A percentile compares a stretch with the other conserved stretches of the same genome.
These are phyloP conservation scores for Forbesichthys papilliferus DNA, from an alignment of 2,113 vertebrate species.

Conservation along the genomic window DNA sequence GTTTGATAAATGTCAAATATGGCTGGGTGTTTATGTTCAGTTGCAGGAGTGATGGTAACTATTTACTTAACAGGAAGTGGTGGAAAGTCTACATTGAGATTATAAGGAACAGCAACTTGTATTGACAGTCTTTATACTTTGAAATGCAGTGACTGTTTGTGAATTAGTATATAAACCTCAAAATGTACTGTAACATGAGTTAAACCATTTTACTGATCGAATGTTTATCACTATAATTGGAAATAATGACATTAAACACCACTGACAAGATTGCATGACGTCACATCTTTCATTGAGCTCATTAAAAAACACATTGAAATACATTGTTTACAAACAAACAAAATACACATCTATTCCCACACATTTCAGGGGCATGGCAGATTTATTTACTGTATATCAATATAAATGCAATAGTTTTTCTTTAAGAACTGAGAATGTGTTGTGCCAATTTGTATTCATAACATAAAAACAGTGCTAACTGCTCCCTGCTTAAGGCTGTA, in stretches of 20 bases:
- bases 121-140: conserved; percentile 2
- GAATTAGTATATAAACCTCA: not conserved
- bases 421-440: no score
- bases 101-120: not conserved
- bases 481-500: not conserved
- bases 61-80: conserved; percentile 57
- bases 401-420: no score
- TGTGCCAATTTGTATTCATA: no score
- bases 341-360: not conserved
- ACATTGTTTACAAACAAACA: conserved; percentile 17
- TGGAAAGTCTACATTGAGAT: conserved; percentile 16
- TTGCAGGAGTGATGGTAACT: conserved; percentile 42
- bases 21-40: conserved; percentile 36
- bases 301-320: conserved; percentile 32
- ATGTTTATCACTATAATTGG: conserved; percentile 3
- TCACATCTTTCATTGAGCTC: not conserved
- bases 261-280: not conserved
- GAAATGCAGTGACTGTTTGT: conserved; percentile 5
- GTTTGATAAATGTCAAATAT: conserved; percentile 58
- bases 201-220: not conserved
- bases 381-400: no score
- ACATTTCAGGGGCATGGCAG: not conserved
- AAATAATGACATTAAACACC: not conserved
- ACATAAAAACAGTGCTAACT: not conserved
- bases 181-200: not conserved